Conservation (phyloP, 2,797 vertebrate species). For the Oreortyx pictus region DNA sequence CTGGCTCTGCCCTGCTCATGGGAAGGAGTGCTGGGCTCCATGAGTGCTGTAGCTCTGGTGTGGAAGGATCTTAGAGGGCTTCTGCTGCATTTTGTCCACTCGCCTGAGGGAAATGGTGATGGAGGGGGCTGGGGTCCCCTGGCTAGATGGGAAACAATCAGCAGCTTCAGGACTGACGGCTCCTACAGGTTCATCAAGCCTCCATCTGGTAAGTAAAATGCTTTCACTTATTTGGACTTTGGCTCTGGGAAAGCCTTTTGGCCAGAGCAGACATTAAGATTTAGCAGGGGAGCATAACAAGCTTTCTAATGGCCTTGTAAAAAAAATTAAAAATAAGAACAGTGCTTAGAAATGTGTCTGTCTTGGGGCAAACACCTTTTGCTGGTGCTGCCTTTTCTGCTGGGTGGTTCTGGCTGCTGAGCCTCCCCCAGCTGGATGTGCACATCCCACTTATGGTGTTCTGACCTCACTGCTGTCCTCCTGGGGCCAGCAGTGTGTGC, state of each 20-base stretch:
- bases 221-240: not conserved
- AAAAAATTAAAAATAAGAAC: not conserved
- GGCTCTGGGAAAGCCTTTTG: not conserved
- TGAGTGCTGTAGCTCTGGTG: not conserved
- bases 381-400: accelerated
- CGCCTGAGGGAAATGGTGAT: not conserved
- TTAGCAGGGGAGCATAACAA: not conserved
- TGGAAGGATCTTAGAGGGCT: accelerated
- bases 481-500: not conserved
- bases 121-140: not conserved
- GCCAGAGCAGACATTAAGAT: not conserved
- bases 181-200: accelerated
- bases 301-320: not conserved
- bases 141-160: accelerated
- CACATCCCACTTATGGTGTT: accelerated
- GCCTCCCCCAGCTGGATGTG: not conserved
- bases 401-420: not conserved
- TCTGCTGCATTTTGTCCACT: not conserved
- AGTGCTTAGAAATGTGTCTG: not conserved
- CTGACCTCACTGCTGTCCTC: accelerated
- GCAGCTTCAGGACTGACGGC: no score
- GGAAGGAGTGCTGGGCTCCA: not conserved
- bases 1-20: not conserved
- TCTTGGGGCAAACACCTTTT: not conserved
- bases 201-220: not conserved